These are phyloP conservation scores for Lasius fuliginosus DNA, from an alignment of 2,888 invertebrate genomes.

Conservation along the genomic window DNA sequence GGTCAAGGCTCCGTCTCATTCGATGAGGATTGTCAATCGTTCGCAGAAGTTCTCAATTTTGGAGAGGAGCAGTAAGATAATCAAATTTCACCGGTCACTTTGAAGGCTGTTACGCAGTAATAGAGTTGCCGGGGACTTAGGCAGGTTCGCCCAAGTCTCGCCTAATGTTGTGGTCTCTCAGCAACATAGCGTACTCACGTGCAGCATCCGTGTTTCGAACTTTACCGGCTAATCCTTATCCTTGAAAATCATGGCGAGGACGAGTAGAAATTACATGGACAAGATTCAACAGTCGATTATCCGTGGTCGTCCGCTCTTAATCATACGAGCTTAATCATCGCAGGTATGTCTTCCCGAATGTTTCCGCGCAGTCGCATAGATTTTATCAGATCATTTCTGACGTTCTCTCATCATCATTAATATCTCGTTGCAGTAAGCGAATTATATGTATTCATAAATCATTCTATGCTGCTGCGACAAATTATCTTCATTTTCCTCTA, in stretches of 20 bases:
- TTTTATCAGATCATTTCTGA: conserved; percentile 8
- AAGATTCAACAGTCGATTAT: conserved; percentile 8
- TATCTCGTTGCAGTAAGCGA: conserved; percentile 10
- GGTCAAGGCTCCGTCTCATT: conserved; percentile 13
- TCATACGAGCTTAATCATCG: conserved; percentile 28
- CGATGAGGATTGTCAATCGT: conserved; percentile 31
- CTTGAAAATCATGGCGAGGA: conserved; percentile 28
- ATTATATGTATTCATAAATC: background rate
- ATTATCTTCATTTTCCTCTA: background rate
- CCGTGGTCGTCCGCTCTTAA: conserved; percentile 26
- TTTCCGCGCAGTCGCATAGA: conserved; percentile 11
- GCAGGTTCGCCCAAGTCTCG: conserved; percentile 28
- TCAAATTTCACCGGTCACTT: conserved; percentile 50
- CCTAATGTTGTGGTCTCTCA: conserved; percentile 29
- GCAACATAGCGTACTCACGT: background rate
- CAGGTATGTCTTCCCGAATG: conserved; percentile 9
- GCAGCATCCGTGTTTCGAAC: conserved; percentile 41
- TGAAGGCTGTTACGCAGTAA: conserved; percentile 48
- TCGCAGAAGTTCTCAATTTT: conserved; percentile 40
- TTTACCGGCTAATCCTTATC: conserved; percentile 54
- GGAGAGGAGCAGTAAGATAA: conserved; percentile 33
- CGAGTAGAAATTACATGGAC: conserved; percentile 7
- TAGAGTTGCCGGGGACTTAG: conserved; percentile 45
- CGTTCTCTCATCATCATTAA: conserved; percentile 35
- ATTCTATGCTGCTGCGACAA: background rate